A percentile compares a stretch with the other conserved stretches of the same genome.
Conservation (phyloP, 2,888 invertebrate genomes). For the Quadroppia sp. region DNA sequence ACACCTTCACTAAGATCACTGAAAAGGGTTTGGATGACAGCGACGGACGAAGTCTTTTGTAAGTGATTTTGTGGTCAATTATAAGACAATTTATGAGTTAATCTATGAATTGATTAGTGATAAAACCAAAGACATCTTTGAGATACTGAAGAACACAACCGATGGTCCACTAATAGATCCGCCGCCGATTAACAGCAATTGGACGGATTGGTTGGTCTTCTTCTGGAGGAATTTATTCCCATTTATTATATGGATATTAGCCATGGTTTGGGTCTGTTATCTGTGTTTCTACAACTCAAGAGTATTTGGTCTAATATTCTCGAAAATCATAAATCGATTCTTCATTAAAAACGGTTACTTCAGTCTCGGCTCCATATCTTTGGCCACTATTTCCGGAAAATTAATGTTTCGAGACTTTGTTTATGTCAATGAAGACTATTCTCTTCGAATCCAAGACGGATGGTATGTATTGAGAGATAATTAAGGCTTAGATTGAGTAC, state of each 20-base stretch:
- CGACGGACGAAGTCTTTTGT: not conserved
- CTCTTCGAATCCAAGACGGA: conserved; percentile 88
- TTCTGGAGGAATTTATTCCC: conserved; percentile 36
- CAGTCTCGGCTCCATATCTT: conserved; percentile 66
- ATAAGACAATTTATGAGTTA: not conserved
- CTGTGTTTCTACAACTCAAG: conserved; percentile 92
- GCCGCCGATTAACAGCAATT: conserved; percentile 14
- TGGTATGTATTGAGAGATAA: conserved; percentile 56
- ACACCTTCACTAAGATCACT: not conserved
- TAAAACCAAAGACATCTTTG: not conserved
- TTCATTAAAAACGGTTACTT: conserved; percentile 53
- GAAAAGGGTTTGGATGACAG: not conserved
- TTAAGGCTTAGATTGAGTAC: not conserved
- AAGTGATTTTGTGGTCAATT: not conserved
- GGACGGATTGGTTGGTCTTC: conserved; percentile 38
- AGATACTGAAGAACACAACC: not conserved
- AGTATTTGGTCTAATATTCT: conserved; percentile 81
- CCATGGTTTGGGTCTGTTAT: conserved; percentile 86
- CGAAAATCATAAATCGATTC: conserved; percentile 79
- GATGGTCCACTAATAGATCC: conserved; percentile 28
- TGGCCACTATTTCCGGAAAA: conserved; percentile 94
- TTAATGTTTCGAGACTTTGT: conserved; percentile 96
- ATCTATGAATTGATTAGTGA: not conserved
- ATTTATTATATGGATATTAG: conserved; percentile 41
- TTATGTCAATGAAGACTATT: conserved; percentile 88